Percentiles rank a stretch among this genome's conserved stretches.
Conservation (phyloP, 1,140 invertebrate genomes). For the Orius insidiosus region DNA sequence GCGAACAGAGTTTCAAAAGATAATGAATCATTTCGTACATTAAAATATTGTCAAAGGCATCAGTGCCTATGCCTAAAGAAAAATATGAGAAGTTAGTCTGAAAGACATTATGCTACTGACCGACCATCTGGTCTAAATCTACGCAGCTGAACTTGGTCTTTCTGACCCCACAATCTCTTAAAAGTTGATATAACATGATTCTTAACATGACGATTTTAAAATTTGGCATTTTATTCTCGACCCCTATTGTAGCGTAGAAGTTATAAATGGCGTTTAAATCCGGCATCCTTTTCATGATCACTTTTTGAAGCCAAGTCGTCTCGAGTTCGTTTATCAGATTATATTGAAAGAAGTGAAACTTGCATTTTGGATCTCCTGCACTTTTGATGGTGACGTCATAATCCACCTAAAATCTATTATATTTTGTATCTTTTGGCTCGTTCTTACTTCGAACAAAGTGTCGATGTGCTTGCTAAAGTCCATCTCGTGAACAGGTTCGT, state of each 20-base stretch:
- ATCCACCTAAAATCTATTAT: too few species aligned
- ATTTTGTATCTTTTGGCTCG: too few species aligned
- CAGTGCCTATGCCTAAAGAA: too few species aligned
- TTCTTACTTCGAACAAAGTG: neutral
- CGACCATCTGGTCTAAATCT: too few species aligned
- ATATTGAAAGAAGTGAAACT: neutral
- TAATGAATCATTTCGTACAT: too few species aligned
- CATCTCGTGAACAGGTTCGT: constrained; percentile 6
- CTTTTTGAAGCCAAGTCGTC: constrained; percentile 4
- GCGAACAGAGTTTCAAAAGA: too few species aligned
- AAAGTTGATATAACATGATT: too few species aligned
- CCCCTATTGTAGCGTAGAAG: neutral
- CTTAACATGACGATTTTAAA: constrained; percentile 3
- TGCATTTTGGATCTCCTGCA: neutral
- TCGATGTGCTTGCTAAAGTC: neutral
- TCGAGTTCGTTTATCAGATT: neutral
- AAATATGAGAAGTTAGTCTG: too few species aligned
- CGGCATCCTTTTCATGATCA: neutral
- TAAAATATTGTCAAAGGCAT: too few species aligned
- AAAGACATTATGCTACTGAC: too few species aligned
- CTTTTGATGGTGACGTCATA: neutral
- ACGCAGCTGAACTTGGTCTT: too few species aligned
- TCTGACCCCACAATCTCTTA: too few species aligned
- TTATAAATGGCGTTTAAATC: neutral
- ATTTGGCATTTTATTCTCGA: neutral